Base-by-base conservation (phyloP, 2,797 vertebrate genomes). In the Borostomias antarcticus region DNA sequence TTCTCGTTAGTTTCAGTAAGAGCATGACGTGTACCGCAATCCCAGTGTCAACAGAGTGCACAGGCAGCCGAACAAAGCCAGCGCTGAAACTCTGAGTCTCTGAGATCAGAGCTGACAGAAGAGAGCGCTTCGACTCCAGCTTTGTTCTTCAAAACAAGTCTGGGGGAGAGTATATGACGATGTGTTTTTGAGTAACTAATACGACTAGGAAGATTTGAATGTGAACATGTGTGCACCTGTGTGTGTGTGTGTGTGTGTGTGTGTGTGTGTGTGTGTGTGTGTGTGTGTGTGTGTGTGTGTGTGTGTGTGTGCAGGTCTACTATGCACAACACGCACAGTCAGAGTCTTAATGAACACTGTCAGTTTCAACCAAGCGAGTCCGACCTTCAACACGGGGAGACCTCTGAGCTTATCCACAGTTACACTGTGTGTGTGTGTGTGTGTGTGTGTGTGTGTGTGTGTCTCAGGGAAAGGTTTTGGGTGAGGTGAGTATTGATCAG, bases 161-260 rank as follows among this genome's bases (percentile, higher is more conserved):
- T 1, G 54, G 11, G 48, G 19, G 8, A 25, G 21, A 17, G 48
- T 52, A 21, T 13, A 21, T 51, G 47, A 19, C 17, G 57, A 37
- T 58, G 43, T 59, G 21, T 50, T 35, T 62, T 51, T 74, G 23
- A 29, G 25, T 59, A 29, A 84, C 81, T 81, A 81, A 73, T n/a
- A n/a, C n/a, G n/a, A 72, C 69, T 17, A 33, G 43, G 75, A 68
- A 84, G 87, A 89, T 88, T n/a, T n/a, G n/a, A 89, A 88, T 78
- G 74, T 62, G 66, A n/a, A n/a, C n/a, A n/a, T n/a, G n/a, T n/a
- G n/a, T n/a, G n/a, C n/a, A n/a, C n/a, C 60, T 45, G 40, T 45
- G 40, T 45, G 40, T 45, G n/a, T 17, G 15, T 45, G 15, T 45
- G 40, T 45, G 17, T 45, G 15, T 4, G 40, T 4, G 13, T 40